These are phyloP conservation scores for Nansenia antarctica DNA, from an alignment of 2,113 vertebrate genomes.

Conservation along the genomic window DNA sequence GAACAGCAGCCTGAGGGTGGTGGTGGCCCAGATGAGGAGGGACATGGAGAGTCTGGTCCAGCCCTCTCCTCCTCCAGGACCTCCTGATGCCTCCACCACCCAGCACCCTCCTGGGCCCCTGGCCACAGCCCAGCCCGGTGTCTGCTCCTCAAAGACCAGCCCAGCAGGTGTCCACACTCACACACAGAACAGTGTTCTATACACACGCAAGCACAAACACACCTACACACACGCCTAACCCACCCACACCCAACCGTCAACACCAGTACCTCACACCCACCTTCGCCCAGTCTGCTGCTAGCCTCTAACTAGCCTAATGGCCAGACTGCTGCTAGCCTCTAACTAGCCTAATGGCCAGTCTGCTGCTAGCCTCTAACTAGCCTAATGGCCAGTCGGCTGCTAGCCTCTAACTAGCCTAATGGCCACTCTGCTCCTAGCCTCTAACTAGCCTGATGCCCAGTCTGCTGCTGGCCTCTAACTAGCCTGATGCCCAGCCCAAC, in stretches of 20 bases:
- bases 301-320: too few relatives aligned
- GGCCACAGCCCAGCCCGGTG: neutral
- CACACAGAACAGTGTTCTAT: too few relatives aligned
- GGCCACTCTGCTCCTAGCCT: neutral
- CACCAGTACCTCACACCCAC: neutral
- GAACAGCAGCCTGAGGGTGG: conserved; percentile 76
- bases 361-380: too few relatives aligned
- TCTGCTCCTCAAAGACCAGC: neutral
- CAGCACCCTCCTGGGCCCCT: neutral
- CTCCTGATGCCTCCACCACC: conserved; percentile 9
- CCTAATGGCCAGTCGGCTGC: too few relatives aligned
- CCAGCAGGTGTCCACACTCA: conserved; percentile 44
- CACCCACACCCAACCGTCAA: neutral
- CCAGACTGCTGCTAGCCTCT: too few relatives aligned
- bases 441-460: neutral
- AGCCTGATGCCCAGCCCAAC: neutral
- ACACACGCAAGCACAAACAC: neutral
- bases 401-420: too few relatives aligned
- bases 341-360: too few relatives aligned
- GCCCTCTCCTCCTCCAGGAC: conserved; percentile 3
- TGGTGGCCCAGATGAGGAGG: conserved; percentile 85
- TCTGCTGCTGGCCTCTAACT: neutral
- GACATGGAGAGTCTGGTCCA: conserved; percentile 84
- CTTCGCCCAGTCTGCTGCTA: too few relatives aligned
- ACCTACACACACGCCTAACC: neutral